Percentiles rank a stretch among this genome's conserved stretches.
Evolutionary conservation across 2,797 vertebrate species (phyloP).

Genomic region (Anableps anableps): DNA sequence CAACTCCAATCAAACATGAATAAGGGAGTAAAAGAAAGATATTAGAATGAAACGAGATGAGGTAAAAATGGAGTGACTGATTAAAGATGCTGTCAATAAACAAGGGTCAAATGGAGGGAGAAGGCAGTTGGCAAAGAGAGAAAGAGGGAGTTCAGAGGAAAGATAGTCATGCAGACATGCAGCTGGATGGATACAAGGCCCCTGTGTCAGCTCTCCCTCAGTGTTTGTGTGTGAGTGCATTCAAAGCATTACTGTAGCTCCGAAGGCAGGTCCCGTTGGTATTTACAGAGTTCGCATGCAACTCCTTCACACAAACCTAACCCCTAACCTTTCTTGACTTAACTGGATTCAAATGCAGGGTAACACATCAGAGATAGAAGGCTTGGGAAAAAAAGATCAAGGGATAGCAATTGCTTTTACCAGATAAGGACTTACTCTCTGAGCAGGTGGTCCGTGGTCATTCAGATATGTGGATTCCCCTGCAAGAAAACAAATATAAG

Average conservation of each 20-base stretch:
- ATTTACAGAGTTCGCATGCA: slow-evolving; percentile 66
- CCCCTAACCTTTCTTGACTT: slow-evolving; percentile 57
- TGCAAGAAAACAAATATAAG: slow-evolving; percentile 69
- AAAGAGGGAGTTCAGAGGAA: slow-evolving; percentile 52
- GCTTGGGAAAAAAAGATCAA: neutral
- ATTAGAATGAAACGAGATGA: slow-evolving; percentile 22
- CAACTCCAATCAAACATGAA: neutral
- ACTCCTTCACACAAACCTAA: slow-evolving; percentile 60
- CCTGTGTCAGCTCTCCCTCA: slow-evolving; percentile 58
- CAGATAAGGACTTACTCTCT: slow-evolving; percentile 82
- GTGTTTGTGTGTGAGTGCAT: slow-evolving; percentile 50
- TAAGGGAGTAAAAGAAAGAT: neutral
- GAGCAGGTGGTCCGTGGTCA: slow-evolving; percentile 88
- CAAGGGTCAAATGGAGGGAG: slow-evolving; percentile 32
- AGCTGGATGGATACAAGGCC: slow-evolving; percentile 78
- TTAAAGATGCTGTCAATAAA: slow-evolving; percentile 51
- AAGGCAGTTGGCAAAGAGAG: slow-evolving; percentile 53
- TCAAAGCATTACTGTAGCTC: slow-evolving; percentile 69
- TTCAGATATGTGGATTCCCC: slow-evolving; percentile 94
- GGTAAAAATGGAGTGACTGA: slow-evolving; percentile 56
- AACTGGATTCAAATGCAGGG: slow-evolving; percentile 37
- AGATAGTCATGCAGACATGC: slow-evolving; percentile 66
- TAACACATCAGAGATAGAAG: slow-evolving; percentile 43
- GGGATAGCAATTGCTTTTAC: neutral
- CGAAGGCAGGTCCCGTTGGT: slow-evolving; percentile 60